Evolutionary conservation across 1,140 invertebrate species (phyloP).

Genomic region (Drosophila cardini): DNA sequence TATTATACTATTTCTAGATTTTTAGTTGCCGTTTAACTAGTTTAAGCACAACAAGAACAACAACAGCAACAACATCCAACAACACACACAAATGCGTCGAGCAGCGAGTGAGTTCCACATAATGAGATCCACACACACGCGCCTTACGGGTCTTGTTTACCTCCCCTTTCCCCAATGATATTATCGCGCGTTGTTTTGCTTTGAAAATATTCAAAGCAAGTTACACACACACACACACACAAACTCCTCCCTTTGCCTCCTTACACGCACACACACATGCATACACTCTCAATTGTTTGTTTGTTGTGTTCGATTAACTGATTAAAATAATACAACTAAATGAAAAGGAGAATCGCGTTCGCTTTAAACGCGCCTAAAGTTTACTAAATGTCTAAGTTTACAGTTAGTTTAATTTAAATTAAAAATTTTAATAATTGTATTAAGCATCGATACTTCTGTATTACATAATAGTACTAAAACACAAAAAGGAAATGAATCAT

Average conservation of each 20-base stretch:
- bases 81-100: slow-evolving; percentile 36
- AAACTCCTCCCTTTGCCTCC: neutral
- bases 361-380: slow-evolving; percentile 53
- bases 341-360: slow-evolving; percentile 49
- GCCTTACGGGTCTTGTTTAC: slow-evolving; percentile 49
- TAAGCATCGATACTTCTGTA: slow-evolving; percentile 70
- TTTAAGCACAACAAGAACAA: slow-evolving; percentile 40
- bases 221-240: slow-evolving; percentile 24
- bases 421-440: slow-evolving; percentile 62
- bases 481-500: slow-evolving; percentile 49
- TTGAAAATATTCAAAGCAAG: slow-evolving; percentile 25
- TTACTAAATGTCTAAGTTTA: slow-evolving; percentile 77
- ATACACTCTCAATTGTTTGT: slow-evolving; percentile 12
- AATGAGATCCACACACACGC: slow-evolving; percentile 45
- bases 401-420: slow-evolving; percentile 73
- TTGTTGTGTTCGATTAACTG: slow-evolving; percentile 42
- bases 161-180: slow-evolving; percentile 57
- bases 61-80: slow-evolving; percentile 19
- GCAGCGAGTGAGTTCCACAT: slow-evolving; percentile 47
- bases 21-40: slow-evolving; percentile 55
- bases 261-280: slow-evolving; percentile 5
- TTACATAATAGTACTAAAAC: slow-evolving; percentile 74
- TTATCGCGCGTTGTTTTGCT: slow-evolving; percentile 51
- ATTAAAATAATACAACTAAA: slow-evolving; percentile 22
- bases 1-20: slow-evolving; percentile 77